Conservation (phyloP, 2,888 invertebrate species). For the Lissocephala sabroskyi region DNA sequence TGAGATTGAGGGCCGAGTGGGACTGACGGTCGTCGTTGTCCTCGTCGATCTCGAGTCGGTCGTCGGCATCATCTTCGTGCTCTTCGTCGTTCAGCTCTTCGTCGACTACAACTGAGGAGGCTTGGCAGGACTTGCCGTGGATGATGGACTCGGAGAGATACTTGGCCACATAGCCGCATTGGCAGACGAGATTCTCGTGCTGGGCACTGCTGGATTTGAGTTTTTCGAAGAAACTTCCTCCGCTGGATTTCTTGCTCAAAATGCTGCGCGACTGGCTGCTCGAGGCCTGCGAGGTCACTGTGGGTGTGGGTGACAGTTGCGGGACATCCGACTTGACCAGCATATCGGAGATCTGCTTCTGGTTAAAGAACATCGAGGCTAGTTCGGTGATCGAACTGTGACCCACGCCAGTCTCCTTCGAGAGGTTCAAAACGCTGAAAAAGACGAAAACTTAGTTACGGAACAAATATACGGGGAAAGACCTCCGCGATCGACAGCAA, state of each 20-base stretch:
- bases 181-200: constrained; percentile 79
- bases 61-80: constrained; percentile 62
- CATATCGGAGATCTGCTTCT: constrained; percentile 62
- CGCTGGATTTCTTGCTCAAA: constrained; percentile 51
- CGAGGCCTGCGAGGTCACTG: constrained; percentile 53
- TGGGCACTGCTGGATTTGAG: constrained; percentile 81
- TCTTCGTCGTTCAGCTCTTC: constrained; percentile 57
- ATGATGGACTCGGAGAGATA: constrained; percentile 86
- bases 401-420: constrained; percentile 66
- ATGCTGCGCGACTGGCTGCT: constrained; percentile 50
- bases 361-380: constrained; percentile 72
- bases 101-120: constrained; percentile 56
- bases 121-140: constrained; percentile 80
- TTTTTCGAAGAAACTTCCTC: constrained; percentile 86
- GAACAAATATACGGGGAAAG: too few species aligned
- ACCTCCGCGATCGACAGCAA: too few species aligned
- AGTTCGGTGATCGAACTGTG: constrained; percentile 74
- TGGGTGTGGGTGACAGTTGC: constrained; percentile 59
- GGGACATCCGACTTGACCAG: constrained; percentile 52
- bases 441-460: neutral
- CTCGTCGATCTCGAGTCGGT: constrained; percentile 65
- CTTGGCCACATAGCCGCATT: constrained; percentile 84
- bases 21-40: constrained; percentile 69
- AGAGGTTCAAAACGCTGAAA: constrained; percentile 68
- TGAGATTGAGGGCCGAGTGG: constrained; percentile 72